Conservation (phyloP, 2,113 vertebrate genomes). For the Pimephales promelas region DNA sequence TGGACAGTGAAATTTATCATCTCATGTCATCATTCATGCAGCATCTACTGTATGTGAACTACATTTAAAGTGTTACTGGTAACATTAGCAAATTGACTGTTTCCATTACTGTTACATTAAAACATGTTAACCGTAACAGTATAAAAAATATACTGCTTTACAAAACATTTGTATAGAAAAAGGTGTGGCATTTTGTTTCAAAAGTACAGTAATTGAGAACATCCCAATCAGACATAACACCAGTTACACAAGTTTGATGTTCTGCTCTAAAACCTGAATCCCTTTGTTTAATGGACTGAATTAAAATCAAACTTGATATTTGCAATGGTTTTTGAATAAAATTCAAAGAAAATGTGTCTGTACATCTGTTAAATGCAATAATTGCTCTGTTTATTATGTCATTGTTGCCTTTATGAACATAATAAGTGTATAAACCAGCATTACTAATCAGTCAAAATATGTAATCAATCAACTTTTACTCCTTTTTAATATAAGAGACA, state of each 20-base stretch:
- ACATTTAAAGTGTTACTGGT: background rate
- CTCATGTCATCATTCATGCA: background rate
- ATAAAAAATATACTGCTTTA: constrained; percentile 9
- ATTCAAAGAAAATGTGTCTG: background rate
- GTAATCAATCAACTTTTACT: background rate
- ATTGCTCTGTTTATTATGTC: background rate
- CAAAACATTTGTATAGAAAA: constrained; percentile 1
- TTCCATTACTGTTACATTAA: background rate
- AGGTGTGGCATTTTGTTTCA: background rate
- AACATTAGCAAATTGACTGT: background rate
- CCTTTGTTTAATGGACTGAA: background rate
- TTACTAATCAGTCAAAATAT: background rate
- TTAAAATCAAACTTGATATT: background rate
- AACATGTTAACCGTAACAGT: background rate
- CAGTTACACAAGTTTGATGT: background rate
- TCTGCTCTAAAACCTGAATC: background rate
- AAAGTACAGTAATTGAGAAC: background rate
- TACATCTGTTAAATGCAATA: background rate
- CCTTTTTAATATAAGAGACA: background rate
- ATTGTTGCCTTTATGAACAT: background rate
- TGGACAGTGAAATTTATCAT: background rate
- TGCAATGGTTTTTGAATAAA: background rate
- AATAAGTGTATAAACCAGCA: background rate
- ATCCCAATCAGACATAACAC: background rate
- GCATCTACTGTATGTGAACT: background rate